Base-by-base conservation (phyloP, 1,140 invertebrate genomes). In the Maconellicoccus hirsutus region DNA sequence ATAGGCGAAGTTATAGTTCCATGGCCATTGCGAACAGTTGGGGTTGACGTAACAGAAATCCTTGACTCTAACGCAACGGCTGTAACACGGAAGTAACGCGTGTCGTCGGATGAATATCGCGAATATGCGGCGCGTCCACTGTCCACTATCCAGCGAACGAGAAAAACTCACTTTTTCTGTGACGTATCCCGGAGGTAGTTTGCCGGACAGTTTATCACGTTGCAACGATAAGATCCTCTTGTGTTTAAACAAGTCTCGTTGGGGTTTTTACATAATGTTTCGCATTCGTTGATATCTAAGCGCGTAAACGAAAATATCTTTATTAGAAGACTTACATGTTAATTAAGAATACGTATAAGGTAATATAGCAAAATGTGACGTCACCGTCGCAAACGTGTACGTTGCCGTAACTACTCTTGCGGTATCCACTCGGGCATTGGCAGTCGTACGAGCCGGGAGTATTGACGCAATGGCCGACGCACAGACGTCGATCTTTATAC, bases 1-100 rank as follows among this genome's bases (percentile, higher is more conserved):
- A 79, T 91, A 97, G 80, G 95, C 95, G 81, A 88, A 94, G 4
- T 92, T 93, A 76, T 89, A 90, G 70, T 89, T 88, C 19, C 91
- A 85, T 0, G 94, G 92, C 75, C 86, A 84, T 7, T 84, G 85
- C 10, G 89, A 81, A 75, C 93, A 96, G 71, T 83, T 81, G 33
- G 81, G 77, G 23, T 84, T 82, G 1, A 84, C 78, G 12, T 81
- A 83, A 76, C 93, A 96, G 26, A 83, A 83, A 22, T 83, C 82
- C 23, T 83, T 83, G 12, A 83, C 81, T 71, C 89, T 84, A 66
- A 89, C 87, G 77, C 94, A 98, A 3, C 92, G 91, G 76, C 90
- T 95, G 79, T 63, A 70, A 33, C n/a, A n/a, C n/a, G n/a, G n/a
- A n/a, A n/a, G n/a, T n/a, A n/a, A n/a, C n/a, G n/a, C n/a, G n/a